Conservation (phyloP, 2,888 invertebrate species). For the Tetragonula carbonaria region DNA sequence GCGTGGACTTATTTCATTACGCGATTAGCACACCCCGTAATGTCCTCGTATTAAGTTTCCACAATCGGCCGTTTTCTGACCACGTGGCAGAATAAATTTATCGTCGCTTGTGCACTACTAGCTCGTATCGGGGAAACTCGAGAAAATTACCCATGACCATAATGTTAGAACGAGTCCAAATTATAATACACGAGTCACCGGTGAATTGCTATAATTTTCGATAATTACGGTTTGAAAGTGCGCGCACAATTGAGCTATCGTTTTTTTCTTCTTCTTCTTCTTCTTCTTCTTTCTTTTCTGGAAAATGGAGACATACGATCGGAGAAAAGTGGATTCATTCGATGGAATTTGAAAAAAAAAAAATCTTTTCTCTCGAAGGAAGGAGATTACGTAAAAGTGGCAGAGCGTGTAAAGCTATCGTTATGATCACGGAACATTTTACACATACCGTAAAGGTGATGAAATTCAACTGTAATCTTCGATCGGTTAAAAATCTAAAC, state of each 20-base stretch:
- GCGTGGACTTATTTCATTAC: conserved; percentile 38
- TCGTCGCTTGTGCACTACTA: conserved; percentile 2
- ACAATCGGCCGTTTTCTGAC: conserved; percentile 19
- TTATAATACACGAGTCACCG: neutral
- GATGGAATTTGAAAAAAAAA: neutral
- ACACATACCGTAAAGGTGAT: neutral
- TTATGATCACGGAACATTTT: neutral
- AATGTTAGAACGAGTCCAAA: conserved; percentile 11
- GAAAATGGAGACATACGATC: neutral
- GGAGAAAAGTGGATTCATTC: conserved; percentile 5
- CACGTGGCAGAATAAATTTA: conserved; percentile 42
- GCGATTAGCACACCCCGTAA: conserved; percentile 42
- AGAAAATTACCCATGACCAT: conserved; percentile 25
- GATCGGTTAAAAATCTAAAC: neutral
- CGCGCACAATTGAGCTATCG: neutral
- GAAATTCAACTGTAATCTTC: neutral
- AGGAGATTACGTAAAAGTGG: neutral
- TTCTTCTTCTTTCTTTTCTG: too few species aligned
- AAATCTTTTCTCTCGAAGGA: too few species aligned
- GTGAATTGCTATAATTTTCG: conserved; percentile 2
- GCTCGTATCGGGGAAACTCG: conserved; percentile 26
- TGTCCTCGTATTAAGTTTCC: conserved; percentile 46
- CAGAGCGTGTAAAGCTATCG: neutral
- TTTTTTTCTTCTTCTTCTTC: neutral
- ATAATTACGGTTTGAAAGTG: conserved; percentile 2